Evolutionary conservation across 2,113 vertebrate genomes (phyloP).

Genomic region (Equus quagga): DNA sequence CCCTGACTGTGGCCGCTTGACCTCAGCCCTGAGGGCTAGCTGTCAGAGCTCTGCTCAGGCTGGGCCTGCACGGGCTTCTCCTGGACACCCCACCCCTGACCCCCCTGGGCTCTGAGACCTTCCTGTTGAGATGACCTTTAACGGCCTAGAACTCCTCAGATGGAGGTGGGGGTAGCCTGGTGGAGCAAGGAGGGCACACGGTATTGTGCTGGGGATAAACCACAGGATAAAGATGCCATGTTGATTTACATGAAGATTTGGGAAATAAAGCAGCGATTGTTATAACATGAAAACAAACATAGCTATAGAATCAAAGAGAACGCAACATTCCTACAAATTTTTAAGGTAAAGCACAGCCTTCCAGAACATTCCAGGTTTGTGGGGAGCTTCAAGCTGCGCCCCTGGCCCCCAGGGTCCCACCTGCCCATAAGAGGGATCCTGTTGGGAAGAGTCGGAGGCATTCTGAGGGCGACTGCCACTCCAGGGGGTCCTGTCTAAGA

Average conservation of each 20-base stretch:
- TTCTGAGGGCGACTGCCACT: not conserved
- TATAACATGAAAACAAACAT: not conserved
- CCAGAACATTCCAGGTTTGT: not conserved
- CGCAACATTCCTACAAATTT: not conserved
- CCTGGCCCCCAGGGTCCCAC: not conserved
- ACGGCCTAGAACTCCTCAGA: not conserved
- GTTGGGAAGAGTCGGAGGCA: fast-evolving
- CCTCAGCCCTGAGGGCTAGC: not conserved
- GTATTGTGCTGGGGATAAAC: not conserved
- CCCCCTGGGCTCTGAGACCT: not conserved
- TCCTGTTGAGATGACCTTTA: not conserved
- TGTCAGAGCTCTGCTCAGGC: not conserved
- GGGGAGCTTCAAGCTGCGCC: not conserved
- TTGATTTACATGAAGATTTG: not conserved
- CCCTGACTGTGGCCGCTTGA: not conserved
- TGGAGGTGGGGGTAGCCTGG: not conserved
- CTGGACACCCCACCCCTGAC: not conserved
- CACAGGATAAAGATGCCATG: not conserved
- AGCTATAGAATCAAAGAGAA: not conserved
- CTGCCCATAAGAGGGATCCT: not conserved
- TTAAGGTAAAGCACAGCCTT: not conserved
- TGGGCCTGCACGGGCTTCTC: not conserved
- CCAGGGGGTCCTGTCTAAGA: not conserved
- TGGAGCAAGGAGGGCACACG: fast-evolving
- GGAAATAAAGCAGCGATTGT: not conserved